Percentiles rank a stretch among this genome's conserved stretches.
Evolutionary conservation across 1,140 invertebrate species (phyloP).

Genomic region (Olivierus martensii): DNA sequence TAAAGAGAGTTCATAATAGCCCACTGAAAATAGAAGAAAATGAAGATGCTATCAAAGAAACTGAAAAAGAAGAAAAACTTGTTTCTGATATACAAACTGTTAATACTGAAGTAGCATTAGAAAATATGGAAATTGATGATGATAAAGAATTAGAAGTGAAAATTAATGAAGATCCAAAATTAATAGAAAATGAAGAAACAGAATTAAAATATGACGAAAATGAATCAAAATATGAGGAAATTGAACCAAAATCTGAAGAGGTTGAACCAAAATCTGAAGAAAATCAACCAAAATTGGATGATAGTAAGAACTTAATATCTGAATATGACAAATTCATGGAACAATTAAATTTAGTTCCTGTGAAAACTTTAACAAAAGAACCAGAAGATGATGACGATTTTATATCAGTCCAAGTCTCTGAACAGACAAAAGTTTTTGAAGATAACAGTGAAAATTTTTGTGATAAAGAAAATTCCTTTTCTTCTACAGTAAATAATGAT

Average conservation of each 20-base stretch:
- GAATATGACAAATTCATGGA: conserved; percentile 21
- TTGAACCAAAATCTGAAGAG: too few species aligned
- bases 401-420: too few species aligned
- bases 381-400: too few species aligned
- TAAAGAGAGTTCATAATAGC: not conserved
- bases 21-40: not conserved
- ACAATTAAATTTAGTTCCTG: conserved; percentile 2
- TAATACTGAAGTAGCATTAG: not conserved
- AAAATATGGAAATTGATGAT: not conserved
- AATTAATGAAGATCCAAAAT: too few species aligned
- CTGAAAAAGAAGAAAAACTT: conserved; percentile 7
- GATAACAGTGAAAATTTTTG: too few species aligned
- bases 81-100: not conserved
- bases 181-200: too few species aligned
- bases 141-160: not conserved
- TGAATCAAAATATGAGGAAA: not conserved
- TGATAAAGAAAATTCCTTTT: too few species aligned
- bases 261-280: too few species aligned
- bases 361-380: too few species aligned
- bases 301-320: conserved; percentile 7
- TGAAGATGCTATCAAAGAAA: not conserved
- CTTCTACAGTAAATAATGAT: too few species aligned
- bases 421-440: too few species aligned
- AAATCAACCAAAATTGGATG: not conserved
- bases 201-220: not conserved